These are phyloP conservation scores for Cephus cinctus DNA, from an alignment of 1,140 invertebrate species.

Conservation along the genomic window DNA sequence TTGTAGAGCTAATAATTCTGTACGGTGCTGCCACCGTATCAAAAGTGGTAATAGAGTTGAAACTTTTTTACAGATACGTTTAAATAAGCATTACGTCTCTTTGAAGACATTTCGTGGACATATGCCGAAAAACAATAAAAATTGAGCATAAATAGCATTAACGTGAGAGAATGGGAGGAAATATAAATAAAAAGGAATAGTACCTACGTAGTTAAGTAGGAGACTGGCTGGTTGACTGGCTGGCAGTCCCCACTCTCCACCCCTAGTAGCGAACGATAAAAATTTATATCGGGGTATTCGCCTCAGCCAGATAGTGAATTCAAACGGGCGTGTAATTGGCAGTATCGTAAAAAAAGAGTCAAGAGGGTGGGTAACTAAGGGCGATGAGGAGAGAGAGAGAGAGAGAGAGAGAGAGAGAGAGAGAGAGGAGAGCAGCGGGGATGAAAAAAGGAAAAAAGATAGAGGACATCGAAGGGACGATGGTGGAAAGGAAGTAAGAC, in stretches of 20 bases:
- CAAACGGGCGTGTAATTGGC: slow-evolving; percentile 58
- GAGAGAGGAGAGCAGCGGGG: slow-evolving; percentile 24
- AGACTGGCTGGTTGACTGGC: too few species aligned
- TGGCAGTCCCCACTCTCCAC: too few species aligned
- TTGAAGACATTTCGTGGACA: too few species aligned
- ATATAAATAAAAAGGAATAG: too few species aligned
- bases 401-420: slow-evolving; percentile 30
- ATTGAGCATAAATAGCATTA: too few species aligned
- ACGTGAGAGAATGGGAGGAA: too few species aligned
- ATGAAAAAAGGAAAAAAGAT: slow-evolving; percentile 19
- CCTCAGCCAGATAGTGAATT: slow-evolving; percentile 51
- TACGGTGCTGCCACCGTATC: background rate
- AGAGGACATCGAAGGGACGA: slow-evolving; percentile 8
- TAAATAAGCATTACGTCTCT: too few species aligned
- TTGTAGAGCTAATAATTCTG: background rate
- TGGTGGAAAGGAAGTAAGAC: too few species aligned
- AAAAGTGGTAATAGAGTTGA: too few species aligned
- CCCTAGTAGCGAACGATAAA: slow-evolving; percentile 41
- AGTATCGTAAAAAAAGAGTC: slow-evolving; percentile 54
- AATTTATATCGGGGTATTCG: slow-evolving; percentile 48
- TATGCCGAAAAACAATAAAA: too few species aligned
- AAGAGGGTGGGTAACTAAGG: slow-evolving; percentile 19
- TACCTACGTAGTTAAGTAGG: too few species aligned
- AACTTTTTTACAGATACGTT: too few species aligned
- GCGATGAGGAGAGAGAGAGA: slow-evolving; percentile 16